Percentiles rank a stretch among this genome's conserved stretches.
Evolutionary conservation across 2,888 invertebrate species (phyloP).

Genomic region (Julus scanicus): DNA sequence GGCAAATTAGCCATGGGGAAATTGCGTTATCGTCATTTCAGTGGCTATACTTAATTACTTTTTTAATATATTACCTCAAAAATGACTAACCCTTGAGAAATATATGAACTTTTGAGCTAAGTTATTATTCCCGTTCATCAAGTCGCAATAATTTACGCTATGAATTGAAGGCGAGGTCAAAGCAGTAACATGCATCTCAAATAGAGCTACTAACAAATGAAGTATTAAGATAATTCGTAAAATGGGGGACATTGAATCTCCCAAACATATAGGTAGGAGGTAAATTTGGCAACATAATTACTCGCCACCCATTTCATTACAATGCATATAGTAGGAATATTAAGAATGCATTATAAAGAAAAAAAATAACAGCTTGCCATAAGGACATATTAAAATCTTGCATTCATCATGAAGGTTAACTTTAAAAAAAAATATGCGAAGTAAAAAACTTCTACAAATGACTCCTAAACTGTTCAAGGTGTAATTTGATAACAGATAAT

Average conservation of each 20-base stretch:
- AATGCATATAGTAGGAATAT: not conserved
- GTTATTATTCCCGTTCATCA: not conserved
- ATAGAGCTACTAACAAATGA: not conserved
- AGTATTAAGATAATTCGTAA: not conserved
- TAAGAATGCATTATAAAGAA: not conserved
- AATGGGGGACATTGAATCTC: not conserved
- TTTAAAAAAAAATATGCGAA: too few relatives aligned
- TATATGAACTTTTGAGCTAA: not conserved
- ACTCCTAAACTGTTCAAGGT: too few relatives aligned
- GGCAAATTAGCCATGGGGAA: not conserved
- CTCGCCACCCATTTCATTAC: not conserved
- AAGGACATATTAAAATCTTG: not conserved
- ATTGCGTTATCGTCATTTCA: not conserved
- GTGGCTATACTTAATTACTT: not conserved
- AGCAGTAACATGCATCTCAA: not conserved
- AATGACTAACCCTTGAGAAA: not conserved
- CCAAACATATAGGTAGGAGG: not conserved
- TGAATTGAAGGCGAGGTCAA: not conserved
- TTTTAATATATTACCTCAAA: not conserved
- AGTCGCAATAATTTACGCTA: not conserved
- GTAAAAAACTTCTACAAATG: too few relatives aligned
- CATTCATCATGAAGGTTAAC: not conserved
- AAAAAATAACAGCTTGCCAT: not conserved
- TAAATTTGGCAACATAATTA: not conserved
- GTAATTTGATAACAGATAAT: too few relatives aligned